Conservation (phyloP, 1,140 invertebrate species). For the Nasonia vitripennis region DNA sequence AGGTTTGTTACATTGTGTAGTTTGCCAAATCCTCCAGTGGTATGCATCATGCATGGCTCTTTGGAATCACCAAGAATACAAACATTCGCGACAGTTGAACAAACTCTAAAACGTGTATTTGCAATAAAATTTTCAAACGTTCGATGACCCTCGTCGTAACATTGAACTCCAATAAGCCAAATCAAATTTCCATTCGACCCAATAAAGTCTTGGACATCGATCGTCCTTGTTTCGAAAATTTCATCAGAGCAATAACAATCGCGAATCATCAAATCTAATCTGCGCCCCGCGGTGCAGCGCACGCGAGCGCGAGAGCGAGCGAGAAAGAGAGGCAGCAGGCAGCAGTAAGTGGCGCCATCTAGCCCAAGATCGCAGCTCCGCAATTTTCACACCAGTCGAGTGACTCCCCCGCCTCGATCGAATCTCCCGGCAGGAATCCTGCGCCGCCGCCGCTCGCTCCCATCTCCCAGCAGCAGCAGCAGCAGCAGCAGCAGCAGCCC, state of each 20-base stretch:
- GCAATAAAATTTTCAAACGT: too few relatives aligned
- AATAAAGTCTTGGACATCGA: not conserved
- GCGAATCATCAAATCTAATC: not conserved
- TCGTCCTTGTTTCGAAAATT: not conserved
- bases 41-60: too few relatives aligned
- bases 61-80: too few relatives aligned
- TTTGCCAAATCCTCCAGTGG: too few relatives aligned
- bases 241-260: not conserved
- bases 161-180: too few relatives aligned
- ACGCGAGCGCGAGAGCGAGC: not conserved
- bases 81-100: too few relatives aligned
- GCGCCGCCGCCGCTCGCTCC: not conserved
- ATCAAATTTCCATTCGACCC: too few relatives aligned
- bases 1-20: too few relatives aligned
- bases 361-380: not conserved
- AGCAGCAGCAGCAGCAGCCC: too few relatives aligned
- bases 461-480: not conserved
- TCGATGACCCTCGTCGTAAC: too few relatives aligned
- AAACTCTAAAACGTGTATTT: too few relatives aligned
- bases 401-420: slow-evolving; percentile 1
- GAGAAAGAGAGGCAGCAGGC: not conserved
- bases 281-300: not conserved
- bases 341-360: not conserved
- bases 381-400: slow-evolving; percentile 3
- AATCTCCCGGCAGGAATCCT: slow-evolving; percentile 7